Conservation (phyloP, 2,888 invertebrate genomes). For the Tetranychus truncatus region DNA sequence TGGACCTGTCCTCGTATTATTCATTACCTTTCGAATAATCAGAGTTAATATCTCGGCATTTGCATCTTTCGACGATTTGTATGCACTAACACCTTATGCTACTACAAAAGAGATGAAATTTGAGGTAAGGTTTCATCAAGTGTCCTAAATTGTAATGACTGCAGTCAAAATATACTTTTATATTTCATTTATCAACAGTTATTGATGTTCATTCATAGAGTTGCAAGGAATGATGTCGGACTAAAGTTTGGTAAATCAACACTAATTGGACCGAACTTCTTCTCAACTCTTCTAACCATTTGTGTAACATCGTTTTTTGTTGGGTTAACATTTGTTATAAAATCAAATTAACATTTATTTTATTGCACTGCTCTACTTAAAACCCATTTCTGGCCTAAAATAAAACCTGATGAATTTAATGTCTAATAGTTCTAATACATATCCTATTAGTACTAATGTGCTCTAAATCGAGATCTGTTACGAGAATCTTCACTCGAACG, state of each 20-base stretch:
- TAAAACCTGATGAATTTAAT: no score
- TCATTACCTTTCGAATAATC: neutral
- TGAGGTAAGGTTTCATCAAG: neutral
- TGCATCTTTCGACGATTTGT: neutral
- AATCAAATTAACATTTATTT: no score
- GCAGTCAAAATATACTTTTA: no score
- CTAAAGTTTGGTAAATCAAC: neutral
- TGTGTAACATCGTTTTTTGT: neutral
- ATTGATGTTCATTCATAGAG: neutral
- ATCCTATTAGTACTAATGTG: no score
- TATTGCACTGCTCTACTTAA: no score
- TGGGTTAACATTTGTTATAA: neutral
- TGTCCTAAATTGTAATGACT: neutral
- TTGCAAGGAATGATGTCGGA: neutral
- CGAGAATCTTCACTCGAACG: no score
- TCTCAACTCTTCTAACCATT: neutral
- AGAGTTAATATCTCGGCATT: neutral
- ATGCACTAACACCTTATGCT: neutral
- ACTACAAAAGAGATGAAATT: neutral
- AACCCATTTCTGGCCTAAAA: no score
- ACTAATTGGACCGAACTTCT: neutral
- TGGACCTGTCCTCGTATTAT: neutral
- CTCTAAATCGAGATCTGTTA: neutral
- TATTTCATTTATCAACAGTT: neutral
- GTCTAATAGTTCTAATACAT: no score